phyloP scores from a whole-genome alignment of 2,113 vertebrate species.

The Pholis gunnellus region DNA sequence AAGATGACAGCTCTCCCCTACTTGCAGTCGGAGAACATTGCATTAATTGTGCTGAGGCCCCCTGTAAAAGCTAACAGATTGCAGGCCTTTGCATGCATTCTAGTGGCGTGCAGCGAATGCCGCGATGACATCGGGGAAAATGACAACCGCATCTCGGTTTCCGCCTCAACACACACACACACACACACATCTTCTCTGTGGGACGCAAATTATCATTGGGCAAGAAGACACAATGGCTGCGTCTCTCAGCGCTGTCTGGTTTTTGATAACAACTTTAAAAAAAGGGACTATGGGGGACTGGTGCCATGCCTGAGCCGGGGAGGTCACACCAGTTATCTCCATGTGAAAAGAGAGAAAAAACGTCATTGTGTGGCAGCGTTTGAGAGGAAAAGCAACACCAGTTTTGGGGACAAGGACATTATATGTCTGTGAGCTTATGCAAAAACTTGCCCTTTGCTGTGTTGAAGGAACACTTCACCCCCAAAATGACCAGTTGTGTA shows the following conservation, averaged over 20 bases:
- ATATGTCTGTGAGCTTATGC: not conserved
- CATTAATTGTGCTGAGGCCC: conserved; percentile 59
- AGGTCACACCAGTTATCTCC: conserved; percentile 35
- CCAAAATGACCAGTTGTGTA: not conserved
- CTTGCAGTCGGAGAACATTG: conserved; percentile 59
- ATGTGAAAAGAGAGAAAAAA: conserved; percentile 41
- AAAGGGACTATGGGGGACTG: conserved; percentile 31
- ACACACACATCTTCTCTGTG: conserved; percentile 12
- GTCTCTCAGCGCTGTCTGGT: conserved; percentile 78
- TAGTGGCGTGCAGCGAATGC: conserved; percentile 41
- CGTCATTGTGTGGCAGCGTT: conserved; percentile 48
- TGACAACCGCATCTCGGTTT: conserved; percentile 44
- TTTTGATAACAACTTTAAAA: conserved; percentile 54
- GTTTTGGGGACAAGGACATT: conserved; percentile 7
- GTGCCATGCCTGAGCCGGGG: conserved; percentile 38
- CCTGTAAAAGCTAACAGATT: conserved; percentile 53
- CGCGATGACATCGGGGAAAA: conserved; percentile 57
- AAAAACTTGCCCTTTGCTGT: not conserved
- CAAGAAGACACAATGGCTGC: conserved; percentile 60
- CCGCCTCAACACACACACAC: conserved; percentile 22
- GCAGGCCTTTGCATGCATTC: conserved; percentile 58
- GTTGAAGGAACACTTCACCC: not conserved
- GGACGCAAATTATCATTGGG: conserved; percentile 48
- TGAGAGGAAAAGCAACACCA: conserved; percentile 36
- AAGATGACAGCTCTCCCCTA: conserved; percentile 67